Conservation (phyloP, 2,113 vertebrate species). For the Rhea pennata region DNA sequence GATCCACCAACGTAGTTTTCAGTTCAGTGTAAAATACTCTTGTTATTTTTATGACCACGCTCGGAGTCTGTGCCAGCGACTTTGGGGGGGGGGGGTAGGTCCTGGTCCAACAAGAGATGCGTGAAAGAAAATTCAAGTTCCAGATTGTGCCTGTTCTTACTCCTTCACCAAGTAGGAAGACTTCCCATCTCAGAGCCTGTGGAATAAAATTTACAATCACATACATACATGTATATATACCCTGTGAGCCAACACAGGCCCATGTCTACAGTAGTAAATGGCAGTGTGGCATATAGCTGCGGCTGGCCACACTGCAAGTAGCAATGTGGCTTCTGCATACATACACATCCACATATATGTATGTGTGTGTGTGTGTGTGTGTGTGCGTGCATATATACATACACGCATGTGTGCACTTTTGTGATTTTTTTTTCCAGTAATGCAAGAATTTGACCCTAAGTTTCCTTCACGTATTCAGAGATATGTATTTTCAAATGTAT, state of each 20-base stretch:
- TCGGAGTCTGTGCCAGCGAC: not conserved
- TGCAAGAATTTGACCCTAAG: not conserved
- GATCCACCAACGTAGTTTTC: not conserved
- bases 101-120: not conserved
- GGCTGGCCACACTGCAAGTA: not conserved
- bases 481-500: not conserved
- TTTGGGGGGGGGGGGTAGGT: not conserved
- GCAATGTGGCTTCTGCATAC: not conserved
- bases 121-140: not conserved
- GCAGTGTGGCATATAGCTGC: not conserved
- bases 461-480: not conserved
- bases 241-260: not conserved
- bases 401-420: not conserved
- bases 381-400: not conserved
- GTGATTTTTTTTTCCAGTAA: not conserved
- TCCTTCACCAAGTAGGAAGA: not conserved
- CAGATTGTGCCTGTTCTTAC: not conserved
- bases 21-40: not conserved
- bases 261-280: not conserved
- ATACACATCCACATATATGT: not conserved
- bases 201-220: not conserved
- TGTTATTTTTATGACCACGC: not conserved
- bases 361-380: not conserved
- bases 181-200: not conserved
- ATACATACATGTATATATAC: not conserved